Evolutionary conservation across 2,888 invertebrate species (phyloP), one percentile per base, ranked within the genome.

Genomic region (Argyresthia goedartella): DNA sequence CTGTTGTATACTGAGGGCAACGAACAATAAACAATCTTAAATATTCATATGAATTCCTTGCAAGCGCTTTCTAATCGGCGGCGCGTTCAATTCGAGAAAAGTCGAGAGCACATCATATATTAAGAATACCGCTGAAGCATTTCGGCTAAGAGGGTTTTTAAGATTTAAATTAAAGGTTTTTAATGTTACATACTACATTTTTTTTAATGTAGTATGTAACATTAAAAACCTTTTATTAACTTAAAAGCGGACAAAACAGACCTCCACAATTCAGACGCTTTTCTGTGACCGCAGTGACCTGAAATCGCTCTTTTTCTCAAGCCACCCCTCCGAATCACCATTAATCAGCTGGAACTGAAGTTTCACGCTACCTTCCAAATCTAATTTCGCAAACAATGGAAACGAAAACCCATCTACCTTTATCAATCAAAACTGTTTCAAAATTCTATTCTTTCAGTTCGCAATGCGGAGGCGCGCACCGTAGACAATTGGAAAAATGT

Each of bases 361-460:
- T 75, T 77, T 75, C 73, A 72, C 76, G 76, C 76, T 73, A 76
- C 74, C 77, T 78, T 69, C 77, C 64, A 73, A 80, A 82, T 81
- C 80, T 80, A 82, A 85, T 82, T 82, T 78, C 71, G 76, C 76
- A 82, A 85, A 84, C 82, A 84, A 84, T 82, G 80, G 82, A 84
- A 81, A 73, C 77, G 79, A 77, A 82, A 82, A 76, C 75, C 79
- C 76, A 81, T 84, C 84, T 82, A 84, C 84, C 82, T 82, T 81
- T 85, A 84, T 84, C 86, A 84, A 84, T 86, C 82, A 84, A 82
- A 86, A 84, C 77, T 79, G 78, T 80, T 81, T 77, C 80, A 80
- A 85, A 86, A 80, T 81, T 85, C 73, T 79, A 81, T 85, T 80
- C 76, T 70, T 78, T 79, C 80, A 81, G 80, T 82, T 81, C 76